Conservation (phyloP, 2,888 invertebrate species). For the Drosophila cognata region DNA sequence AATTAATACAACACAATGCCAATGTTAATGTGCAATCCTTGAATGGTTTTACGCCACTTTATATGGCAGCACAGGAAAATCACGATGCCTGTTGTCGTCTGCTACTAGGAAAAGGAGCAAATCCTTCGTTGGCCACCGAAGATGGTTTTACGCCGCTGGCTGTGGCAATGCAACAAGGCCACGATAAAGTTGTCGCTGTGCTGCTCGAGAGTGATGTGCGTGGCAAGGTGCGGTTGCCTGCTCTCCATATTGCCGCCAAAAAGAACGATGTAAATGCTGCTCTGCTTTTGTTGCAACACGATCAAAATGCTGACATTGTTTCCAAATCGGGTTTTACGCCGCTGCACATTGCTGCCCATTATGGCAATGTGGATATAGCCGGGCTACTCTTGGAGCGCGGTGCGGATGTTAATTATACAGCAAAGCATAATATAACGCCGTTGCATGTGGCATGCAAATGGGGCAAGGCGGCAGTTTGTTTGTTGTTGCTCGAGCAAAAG, state of each 20-base stretch:
- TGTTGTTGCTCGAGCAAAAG: conserved; percentile 93
- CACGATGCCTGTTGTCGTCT: conserved; percentile 97
- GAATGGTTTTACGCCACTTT: conserved; percentile 98
- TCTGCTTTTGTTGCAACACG: conserved; percentile 95
- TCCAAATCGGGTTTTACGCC: conserved; percentile 99
- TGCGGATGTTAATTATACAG: conserved; percentile 97
- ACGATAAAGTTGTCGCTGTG: conserved; percentile 98
- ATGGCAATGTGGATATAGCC: conserved; percentile 98
- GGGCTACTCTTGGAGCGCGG: conserved; percentile 94
- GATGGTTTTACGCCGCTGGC: conserved; percentile 99
- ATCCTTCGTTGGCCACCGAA: conserved; percentile 98
- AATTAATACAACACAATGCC: conserved; percentile 95
- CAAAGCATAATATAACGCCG: conserved; percentile 99
- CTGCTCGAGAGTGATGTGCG: conserved; percentile 97
- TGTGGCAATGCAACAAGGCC: conserved; percentile 99
- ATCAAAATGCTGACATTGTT: conserved; percentile 98
- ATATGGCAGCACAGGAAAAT: conserved; percentile 99
- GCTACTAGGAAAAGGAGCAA: conserved; percentile 95
- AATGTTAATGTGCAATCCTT: conserved; percentile 98
- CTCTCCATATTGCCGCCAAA: conserved; percentile 99
- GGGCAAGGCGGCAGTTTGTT: conserved; percentile 98
- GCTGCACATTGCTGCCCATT: conserved; percentile 98
- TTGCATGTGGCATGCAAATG: conserved; percentile 99
- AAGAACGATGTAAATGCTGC: conserved; percentile 99
- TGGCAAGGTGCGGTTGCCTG: conserved; percentile 97